A percentile compares a stretch with the other conserved stretches of the same genome.
These are phyloP conservation scores for Pherbina coryleti DNA, from an alignment of 2,888 invertebrate genomes.

Conservation along the genomic window DNA sequence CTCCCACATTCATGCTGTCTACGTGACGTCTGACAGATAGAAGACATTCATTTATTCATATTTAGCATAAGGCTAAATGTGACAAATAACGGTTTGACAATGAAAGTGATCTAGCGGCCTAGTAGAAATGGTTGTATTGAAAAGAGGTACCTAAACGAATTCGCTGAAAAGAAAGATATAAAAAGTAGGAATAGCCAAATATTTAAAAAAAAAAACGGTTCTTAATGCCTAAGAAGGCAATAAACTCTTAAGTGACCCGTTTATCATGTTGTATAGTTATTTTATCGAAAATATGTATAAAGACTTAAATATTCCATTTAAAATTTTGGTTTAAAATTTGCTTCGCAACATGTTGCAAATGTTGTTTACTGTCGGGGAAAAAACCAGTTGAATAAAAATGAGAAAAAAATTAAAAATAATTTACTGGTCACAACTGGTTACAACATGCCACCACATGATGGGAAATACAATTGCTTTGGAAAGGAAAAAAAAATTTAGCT, in stretches of 20 bases:
- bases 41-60: background rate
- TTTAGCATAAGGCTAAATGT: constrained; percentile 21
- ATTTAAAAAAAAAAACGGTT: background rate
- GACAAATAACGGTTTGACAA: constrained; percentile 30
- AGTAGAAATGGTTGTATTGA: background rate
- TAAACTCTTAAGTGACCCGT: background rate
- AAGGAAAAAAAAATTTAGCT: too few relatives aligned
- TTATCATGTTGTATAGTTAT: too few relatives aligned
- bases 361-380: background rate
- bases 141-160: background rate
- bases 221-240: background rate
- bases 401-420: background rate
- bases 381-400: background rate
- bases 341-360: constrained; percentile 6
- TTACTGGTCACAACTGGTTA: background rate
- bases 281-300: too few relatives aligned
- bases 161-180: background rate
- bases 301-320: too few relatives aligned
- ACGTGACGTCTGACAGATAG: background rate
- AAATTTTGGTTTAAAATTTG: background rate
- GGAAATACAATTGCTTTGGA: too few relatives aligned
- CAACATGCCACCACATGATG: background rate
- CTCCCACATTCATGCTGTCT: background rate
- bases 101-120: constrained; percentile 3
- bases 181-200: background rate